A percentile compares a stretch with the other conserved stretches of the same genome.
Conservation (phyloP, 2,888 invertebrate species). For the Pollenia griseotomentosa region DNA sequence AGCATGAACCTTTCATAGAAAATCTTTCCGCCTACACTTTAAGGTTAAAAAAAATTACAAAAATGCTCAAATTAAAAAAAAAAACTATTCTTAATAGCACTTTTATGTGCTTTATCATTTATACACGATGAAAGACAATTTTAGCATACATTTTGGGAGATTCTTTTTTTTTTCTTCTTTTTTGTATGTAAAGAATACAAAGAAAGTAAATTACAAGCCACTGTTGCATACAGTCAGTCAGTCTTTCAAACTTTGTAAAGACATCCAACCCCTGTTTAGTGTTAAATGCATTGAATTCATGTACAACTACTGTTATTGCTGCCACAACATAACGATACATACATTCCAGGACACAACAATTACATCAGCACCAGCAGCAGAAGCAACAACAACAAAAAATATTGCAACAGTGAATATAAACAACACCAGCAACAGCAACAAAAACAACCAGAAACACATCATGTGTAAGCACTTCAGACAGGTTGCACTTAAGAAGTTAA, state of each 20-base stretch:
- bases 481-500: conserved; percentile 71
- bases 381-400: not conserved
- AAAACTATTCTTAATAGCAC: conserved; percentile 35
- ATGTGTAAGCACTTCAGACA: conserved; percentile 69
- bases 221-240: conserved; percentile 53
- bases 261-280: not conserved
- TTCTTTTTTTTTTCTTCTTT: not conserved
- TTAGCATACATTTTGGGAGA: conserved; percentile 36
- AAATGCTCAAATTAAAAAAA: not conserved
- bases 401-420: not conserved
- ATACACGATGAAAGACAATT: conserved; percentile 13
- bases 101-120: conserved; percentile 59
- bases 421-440: conserved; percentile 41
- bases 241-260: not conserved
- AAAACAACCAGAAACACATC: conserved; percentile 55
- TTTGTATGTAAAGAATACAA: conserved; percentile 13
- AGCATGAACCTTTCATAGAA: conserved; percentile 21
- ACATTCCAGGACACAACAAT: conserved; percentile 36
- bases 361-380: conserved; percentile 8
- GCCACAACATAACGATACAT: conserved; percentile 47
- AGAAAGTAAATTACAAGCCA: conserved; percentile 59
- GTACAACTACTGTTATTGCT: conserved; percentile 41
- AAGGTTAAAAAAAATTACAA: not conserved
- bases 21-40: conserved; percentile 56
- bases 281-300: not conserved